Conservation (phyloP, 2,797 vertebrate genomes). For the Poliocrania exsul region DNA sequence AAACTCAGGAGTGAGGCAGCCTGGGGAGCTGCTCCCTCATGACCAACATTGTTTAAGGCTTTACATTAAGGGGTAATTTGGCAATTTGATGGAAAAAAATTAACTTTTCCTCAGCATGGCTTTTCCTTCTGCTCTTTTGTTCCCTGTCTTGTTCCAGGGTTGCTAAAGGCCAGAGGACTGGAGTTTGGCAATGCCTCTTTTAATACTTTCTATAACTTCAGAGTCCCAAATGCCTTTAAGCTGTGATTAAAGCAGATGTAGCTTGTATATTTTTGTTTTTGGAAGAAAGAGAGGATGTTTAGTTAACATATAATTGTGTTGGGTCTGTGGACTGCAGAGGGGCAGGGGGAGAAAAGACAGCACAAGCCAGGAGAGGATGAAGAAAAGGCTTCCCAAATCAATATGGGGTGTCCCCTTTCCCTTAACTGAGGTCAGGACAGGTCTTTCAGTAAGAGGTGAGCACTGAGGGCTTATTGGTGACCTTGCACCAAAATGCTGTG, state of each 20-base stretch:
- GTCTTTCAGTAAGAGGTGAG: neutral
- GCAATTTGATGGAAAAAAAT: slow-evolving; percentile 53
- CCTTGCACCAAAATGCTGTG: neutral
- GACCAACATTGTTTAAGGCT: slow-evolving; percentile 35
- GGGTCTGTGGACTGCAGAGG: neutral
- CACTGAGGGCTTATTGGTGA: neutral
- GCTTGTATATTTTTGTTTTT: neutral
- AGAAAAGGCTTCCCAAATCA: neutral
- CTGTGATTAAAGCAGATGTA: neutral
- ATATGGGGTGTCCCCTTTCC: rapidly evolving
- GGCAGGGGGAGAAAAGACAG: neutral
- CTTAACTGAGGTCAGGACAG: neutral
- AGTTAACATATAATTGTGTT: neutral
- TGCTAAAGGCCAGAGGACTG: slow-evolving; percentile 9
- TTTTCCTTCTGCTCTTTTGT: neutral
- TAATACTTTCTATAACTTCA: neutral
- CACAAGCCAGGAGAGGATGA: neutral
- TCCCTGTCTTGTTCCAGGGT: neutral
- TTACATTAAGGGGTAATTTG: slow-evolving; percentile 49
- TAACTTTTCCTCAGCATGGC: neutral
- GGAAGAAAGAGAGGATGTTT: neutral
- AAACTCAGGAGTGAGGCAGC: slow-evolving; percentile 4
- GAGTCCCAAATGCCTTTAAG: neutral
- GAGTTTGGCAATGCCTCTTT: slow-evolving; percentile 20
- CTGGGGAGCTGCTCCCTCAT: slow-evolving; percentile 38